Evolutionary conservation across 2,113 vertebrate genomes (phyloP), one percentile per base, ranked within the genome.

Genomic region (Nibea albiflora): DNA sequence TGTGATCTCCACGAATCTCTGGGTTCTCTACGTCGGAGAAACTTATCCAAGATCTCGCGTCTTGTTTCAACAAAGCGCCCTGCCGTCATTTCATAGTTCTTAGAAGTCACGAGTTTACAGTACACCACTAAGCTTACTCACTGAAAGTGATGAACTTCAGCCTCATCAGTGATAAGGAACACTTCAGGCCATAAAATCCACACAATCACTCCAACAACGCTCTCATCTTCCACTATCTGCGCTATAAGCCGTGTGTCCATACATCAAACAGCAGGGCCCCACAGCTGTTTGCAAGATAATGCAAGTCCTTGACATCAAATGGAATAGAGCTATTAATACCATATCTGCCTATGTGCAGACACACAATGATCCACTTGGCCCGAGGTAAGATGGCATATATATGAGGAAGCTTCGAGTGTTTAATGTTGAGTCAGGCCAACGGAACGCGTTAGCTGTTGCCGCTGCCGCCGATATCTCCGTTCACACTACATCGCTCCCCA

Each of bases 321-420:
- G 64, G 80, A 92, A 85, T 81, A 87, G 52, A 53, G 84, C 79
- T 86, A 91, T 92, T 91, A 93, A 92, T 91, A 87, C 73, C 78
- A 60, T 88, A 90, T 92, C 87, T 87, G 82, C 78, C 67, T 72
- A 75, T 82, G 74, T 76, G 81, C 78, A 83, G 67, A 70, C 62
- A 84, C 77, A 81, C 89, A 85, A 90, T 83, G 86, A 91, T 83
- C 86, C 70, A 57, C 66, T 69, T 68, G 76, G 81, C 90, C 61
- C 0, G 58, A 79, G 89, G 79, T 69, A 74, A 83, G 81, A 74
- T 56, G 67, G 58, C 53, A 79, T 78, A 76, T 65, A 67, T 83
- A 71, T 61, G 75, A 78, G 79, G n/a, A 81, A 83, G 58, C 62
- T 62, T 56, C 20, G 58, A 75, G 81, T 84, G 73, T 81, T 85